phyloP scores from a whole-genome alignment of 2,888 invertebrate genomes.

The Itoplectis maculator region DNA sequence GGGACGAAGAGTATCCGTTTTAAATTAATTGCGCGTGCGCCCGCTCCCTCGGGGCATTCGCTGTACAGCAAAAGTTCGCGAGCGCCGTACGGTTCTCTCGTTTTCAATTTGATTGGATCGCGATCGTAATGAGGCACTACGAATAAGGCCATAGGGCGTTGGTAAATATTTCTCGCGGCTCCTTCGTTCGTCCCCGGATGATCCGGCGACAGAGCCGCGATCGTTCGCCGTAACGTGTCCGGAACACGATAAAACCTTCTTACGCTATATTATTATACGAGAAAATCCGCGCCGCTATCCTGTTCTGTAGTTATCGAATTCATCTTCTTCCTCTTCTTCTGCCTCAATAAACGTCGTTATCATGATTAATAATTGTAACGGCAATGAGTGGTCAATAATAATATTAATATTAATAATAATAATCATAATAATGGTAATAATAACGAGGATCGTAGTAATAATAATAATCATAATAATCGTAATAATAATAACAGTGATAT shows the following conservation, averaged over 20 bases:
- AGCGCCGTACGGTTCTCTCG: not conserved
- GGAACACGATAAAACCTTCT: conserved; percentile 37
- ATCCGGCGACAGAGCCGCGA: not conserved
- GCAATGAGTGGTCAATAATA: conserved; percentile 68
- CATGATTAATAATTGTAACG: conserved; percentile 61
- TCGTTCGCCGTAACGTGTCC: conserved; percentile 23
- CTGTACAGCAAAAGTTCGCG: not conserved
- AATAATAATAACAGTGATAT: conserved; percentile 74
- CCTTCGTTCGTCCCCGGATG: conserved; percentile 22
- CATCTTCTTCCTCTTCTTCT: not conserved
- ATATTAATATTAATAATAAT: conserved; percentile 68
- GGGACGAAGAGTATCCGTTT: conserved; percentile 24
- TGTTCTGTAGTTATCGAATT: conserved; percentile 38
- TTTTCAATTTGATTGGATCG: conserved; percentile 21
- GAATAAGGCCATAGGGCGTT: conserved; percentile 40
- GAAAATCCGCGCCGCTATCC: conserved; percentile 48
- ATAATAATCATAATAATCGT: conserved; percentile 78
- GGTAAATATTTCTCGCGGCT: conserved; percentile 12
- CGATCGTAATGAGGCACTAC: conserved; percentile 43
- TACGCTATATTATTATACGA: conserved; percentile 55
- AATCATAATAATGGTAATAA: conserved; percentile 62
- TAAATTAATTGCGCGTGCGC: conserved; percentile 10
- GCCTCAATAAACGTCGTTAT: conserved; percentile 38
- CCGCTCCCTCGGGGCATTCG: not conserved
- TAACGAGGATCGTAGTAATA: conserved; percentile 78